A percentile compares a stretch with the other conserved stretches of the same genome.
These are phyloP conservation scores for Ctenopoma multispine DNA, from an alignment of 2,797 vertebrate species.

Conservation along the genomic window DNA sequence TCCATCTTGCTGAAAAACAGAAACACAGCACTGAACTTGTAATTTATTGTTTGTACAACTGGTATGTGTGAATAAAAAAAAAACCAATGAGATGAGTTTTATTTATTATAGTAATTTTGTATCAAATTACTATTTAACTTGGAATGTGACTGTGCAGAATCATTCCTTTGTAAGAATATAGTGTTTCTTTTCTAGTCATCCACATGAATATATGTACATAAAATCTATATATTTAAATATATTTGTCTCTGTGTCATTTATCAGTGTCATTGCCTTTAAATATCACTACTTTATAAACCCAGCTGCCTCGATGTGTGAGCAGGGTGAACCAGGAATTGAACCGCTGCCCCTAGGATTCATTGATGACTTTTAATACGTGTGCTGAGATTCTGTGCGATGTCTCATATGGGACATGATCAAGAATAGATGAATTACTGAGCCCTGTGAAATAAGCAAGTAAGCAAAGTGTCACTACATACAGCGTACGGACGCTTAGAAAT, in stretches of 20 bases:
- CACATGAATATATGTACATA: conserved; percentile 87
- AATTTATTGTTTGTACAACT: conserved; percentile 99
- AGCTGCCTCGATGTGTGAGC: too few species aligned
- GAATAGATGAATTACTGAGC: too few species aligned
- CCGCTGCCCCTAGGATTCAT: too few species aligned
- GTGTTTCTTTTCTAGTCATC: conserved; percentile 84
- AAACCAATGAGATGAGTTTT: conserved; percentile 90
- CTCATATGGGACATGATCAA: too few species aligned
- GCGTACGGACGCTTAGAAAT: too few species aligned
- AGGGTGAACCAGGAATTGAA: too few species aligned
- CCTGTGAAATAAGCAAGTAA: too few species aligned
- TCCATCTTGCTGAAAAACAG: conserved; percentile 73
- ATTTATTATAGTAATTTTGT: conserved; percentile 93
- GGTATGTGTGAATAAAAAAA: conserved; percentile 89
- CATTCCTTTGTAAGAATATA: conserved; percentile 88
- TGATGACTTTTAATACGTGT: too few species aligned
- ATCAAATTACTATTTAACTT: conserved; percentile 92
- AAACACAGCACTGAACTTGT: conserved; percentile 98
- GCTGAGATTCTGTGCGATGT: too few species aligned
- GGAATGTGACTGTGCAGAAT: conserved; percentile 91
- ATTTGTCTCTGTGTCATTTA: conserved; percentile 54
- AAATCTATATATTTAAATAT: conserved; percentile 86
- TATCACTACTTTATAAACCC: too few species aligned
- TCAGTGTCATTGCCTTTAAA: conserved; percentile 27
- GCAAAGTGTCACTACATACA: too few species aligned